Conservation (phyloP, 2,113 vertebrate species). For the Triplophysa dalaica region DNA sequence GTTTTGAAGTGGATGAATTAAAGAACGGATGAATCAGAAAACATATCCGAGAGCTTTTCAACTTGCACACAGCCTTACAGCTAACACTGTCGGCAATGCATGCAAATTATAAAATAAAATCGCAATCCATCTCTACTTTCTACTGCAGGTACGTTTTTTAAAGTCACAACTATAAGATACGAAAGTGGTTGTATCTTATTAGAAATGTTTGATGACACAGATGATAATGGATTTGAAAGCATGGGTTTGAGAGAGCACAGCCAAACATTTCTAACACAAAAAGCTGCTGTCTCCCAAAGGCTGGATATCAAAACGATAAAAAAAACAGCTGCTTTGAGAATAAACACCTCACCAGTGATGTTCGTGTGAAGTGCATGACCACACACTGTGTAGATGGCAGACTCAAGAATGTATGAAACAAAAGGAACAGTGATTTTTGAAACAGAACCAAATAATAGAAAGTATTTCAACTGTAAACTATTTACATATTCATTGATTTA, state of each 20-base stretch:
- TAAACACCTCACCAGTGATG: neutral
- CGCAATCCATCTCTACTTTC: neutral
- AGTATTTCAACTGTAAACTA: neutral
- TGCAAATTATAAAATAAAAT: no score
- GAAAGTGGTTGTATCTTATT: no score
- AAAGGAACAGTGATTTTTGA: neutral
- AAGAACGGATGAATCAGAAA: no score
- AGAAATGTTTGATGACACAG: neutral
- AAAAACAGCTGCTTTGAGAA: neutral
- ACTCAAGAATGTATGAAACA: neutral
- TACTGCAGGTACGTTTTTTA: neutral
- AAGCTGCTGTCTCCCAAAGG: neutral
- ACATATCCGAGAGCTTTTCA: no score
- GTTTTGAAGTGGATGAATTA: no score
- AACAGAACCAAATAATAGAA: neutral
- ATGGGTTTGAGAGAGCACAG: no score
- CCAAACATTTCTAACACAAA: neutral
- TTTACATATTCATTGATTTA: neutral
- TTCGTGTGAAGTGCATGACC: neutral
- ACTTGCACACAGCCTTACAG: no score
- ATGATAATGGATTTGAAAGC: neutral
- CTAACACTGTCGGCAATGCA: no score
- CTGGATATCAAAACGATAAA: conserved; percentile 29
- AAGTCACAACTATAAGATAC: neutral
- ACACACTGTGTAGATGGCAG: neutral